Evolutionary conservation across 2,797 vertebrate species (phyloP), one percentile per base, ranked within the genome.

Genomic region (Cynopterus sphinx): DNA sequence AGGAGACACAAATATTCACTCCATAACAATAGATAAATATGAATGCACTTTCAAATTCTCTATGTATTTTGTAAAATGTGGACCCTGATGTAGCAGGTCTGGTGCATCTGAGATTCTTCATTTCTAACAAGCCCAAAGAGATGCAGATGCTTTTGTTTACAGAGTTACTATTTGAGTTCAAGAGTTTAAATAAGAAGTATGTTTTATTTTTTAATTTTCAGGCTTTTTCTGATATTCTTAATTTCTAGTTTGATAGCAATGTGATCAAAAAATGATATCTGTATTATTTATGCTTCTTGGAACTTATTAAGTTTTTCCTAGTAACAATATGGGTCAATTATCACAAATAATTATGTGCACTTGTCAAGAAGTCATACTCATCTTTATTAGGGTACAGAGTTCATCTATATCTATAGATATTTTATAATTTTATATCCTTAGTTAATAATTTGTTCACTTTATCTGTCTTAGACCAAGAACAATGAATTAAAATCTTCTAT

Each of bases 361-460:
- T 65, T 78, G 65, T 59, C 11, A n/a, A 74, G 13, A 89, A 89
- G 41, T 33, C 67, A 6, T n/a, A 61, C 26, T 75, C 39, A n/a
- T 26, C 43, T 28, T 36, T 93, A 65, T 39, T 65, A 87, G 49
- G 7, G 49, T 59, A 85, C 31, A 55, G 78, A 85, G 13, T 79
- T 79, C 24, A 79, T n/a, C 26, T 87, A 31, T 22, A 53, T n/a
- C 16, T 78, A 63, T 39, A 11, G 5, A 63, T 81, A 57, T 79
- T 77, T 91, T 87, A 26, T 59, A 5, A 74, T 68, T 81, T 74
- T 68, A 61, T 39, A 83, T 70, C 16, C 12, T 94, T 63, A 61
- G 15, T 92, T 85, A 84, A 81, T 85, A 94, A 94, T 92, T 96
- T 75, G 41, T 73, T 36, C 59, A 75, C 19, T 81, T 94, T n/a